These are phyloP conservation scores for Muscicapa comitata DNA, from an alignment of 2,797 vertebrate species.

Conservation along the genomic window DNA sequence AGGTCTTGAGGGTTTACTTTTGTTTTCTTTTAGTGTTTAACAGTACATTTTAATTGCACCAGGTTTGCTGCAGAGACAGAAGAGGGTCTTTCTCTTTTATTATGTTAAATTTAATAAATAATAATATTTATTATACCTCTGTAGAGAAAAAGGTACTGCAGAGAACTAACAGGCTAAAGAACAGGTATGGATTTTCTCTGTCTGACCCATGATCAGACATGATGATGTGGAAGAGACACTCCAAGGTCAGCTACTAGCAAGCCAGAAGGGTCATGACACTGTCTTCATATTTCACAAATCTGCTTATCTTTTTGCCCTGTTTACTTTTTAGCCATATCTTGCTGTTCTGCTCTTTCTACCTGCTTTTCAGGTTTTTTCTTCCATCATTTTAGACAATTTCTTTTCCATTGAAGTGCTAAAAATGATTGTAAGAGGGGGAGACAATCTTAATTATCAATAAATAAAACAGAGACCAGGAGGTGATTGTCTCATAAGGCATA, in stretches of 20 bases:
- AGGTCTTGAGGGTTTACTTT: background rate
- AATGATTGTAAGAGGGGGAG: background rate
- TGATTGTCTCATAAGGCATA: background rate
- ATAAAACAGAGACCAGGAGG: background rate
- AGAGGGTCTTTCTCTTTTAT: background rate
- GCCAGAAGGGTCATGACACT: background rate
- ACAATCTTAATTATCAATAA: background rate
- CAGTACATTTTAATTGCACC: background rate
- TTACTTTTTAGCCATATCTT: background rate
- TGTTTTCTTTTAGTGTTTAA: background rate
- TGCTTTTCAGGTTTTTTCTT: background rate
- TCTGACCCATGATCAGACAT: background rate
- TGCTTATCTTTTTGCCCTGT: background rate
- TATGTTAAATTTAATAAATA: background rate
- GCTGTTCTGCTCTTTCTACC: background rate
- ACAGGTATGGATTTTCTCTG: background rate
- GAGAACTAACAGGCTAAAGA: background rate
- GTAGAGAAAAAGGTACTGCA: background rate
- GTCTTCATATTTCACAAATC: background rate
- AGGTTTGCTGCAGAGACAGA: background rate
- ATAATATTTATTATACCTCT: no score
- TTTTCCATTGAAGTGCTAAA: background rate
- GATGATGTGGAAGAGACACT: background rate
- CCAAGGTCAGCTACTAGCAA: background rate
- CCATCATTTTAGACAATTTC: background rate